phyloP scores from a whole-genome alignment of 2,888 invertebrate species.

The Tolmerus cingulatus region DNA sequence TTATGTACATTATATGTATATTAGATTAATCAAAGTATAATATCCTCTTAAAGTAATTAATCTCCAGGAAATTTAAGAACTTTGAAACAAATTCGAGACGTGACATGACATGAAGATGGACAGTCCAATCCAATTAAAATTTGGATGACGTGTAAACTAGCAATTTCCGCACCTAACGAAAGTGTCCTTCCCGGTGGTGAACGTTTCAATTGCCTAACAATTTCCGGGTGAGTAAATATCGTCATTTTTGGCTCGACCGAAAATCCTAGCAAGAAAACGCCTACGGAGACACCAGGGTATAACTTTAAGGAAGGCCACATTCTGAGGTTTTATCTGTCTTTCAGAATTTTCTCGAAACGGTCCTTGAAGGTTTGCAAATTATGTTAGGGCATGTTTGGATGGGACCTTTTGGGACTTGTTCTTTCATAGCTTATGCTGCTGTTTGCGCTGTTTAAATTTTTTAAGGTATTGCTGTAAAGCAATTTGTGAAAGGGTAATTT shows the following conservation, averaged over 20 bases:
- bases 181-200: background rate
- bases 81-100: background rate
- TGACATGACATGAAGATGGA: background rate
- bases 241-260: background rate
- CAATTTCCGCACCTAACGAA: background rate
- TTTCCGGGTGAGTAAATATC: background rate
- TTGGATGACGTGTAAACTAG: background rate
- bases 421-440: background rate
- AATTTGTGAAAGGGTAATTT: background rate
- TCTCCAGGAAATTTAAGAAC: background rate
- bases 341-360: background rate
- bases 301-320: background rate
- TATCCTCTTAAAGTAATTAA: background rate
- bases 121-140: slow-evolving; percentile 15
- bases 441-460: background rate
- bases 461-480: background rate
- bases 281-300: background rate
- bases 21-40: background rate
- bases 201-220: background rate
- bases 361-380: background rate
- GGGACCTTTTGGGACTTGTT: background rate
- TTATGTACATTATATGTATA: background rate
- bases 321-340: background rate
- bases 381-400: background rate
- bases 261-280: background rate